Base-by-base conservation (phyloP, 2,888 invertebrate genomes). In the Gandaritis pyraliata region DNA sequence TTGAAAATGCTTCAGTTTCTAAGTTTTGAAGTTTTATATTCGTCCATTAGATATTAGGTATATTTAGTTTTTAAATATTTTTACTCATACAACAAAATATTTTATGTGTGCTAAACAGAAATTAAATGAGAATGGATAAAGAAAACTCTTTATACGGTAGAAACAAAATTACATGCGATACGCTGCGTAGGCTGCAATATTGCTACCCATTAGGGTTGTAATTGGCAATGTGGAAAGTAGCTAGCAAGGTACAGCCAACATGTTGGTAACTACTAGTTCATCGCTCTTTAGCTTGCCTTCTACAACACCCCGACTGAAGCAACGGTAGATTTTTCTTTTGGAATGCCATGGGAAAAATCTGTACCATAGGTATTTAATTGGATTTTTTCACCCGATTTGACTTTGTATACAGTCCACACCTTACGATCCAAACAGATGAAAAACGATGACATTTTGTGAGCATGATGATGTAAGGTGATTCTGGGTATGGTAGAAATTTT, bases 171-270 rank as follows among this genome's bases (percentile, higher is more conserved):
- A 36, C 45, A 54, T 54, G 45, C 45, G 53, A 46, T 54, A 54
- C 36, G 41, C 36, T 54, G 36, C 52, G 52, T 47, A 38, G 45
- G 46, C 51, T 56, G 55, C 51, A 61, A 61, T 61, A 61, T 41
- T 51, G 56, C 51, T 38, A 50, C 55, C 46, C 38, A 55, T 61
- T 55, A 46, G 39, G 51, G 55, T 41, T 52, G 51, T 56, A 51
- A 61, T 61, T 51, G 55, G 50, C 55, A 50, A 41, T 33, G 39
- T 54, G 16, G 60, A 50, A 55, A 48, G 41, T 41, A 41, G 11
- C 16, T 55, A 3, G 41, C 41, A 41, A 47, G 39, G 41, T 43
- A 30, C 43, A 51, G 39, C n/a, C 50, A 48, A 33, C 49, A 41
- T 47, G 47, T 56, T 56, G 23, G 18, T n/a, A 16, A 16, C 10